Conservation (phyloP, 2,888 invertebrate genomes). For the Epinotia ramella region DNA sequence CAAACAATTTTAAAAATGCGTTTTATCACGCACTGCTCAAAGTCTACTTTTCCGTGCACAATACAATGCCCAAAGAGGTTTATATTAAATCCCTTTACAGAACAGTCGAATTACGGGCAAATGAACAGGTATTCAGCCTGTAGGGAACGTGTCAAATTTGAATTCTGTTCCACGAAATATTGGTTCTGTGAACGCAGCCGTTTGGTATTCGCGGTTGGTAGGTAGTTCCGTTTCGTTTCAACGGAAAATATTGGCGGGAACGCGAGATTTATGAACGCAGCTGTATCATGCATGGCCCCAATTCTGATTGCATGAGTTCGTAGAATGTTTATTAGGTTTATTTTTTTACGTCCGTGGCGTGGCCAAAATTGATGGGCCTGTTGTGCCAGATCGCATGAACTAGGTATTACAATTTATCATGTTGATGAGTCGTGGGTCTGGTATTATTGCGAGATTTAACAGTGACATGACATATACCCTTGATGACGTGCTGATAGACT, state of each 20-base stretch:
- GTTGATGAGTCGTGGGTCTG: no score
- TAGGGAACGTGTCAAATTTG: conserved; percentile 1
- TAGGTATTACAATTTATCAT: no score
- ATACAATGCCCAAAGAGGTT: background rate
- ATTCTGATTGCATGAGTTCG: conserved; percentile 1
- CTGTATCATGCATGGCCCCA: background rate
- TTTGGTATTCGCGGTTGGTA: conserved; percentile 6
- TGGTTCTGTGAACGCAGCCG: conserved; percentile 1
- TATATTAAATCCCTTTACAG: no score
- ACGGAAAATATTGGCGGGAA: conserved; percentile 2
- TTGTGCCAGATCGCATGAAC: no score
- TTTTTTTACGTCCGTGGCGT: background rate
- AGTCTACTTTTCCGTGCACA: background rate
- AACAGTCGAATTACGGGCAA: background rate
- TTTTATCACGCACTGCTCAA: background rate
- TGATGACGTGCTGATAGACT: no score
- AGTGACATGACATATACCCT: no score
- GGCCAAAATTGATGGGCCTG: background rate
- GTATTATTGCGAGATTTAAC: no score
- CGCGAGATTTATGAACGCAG: background rate
- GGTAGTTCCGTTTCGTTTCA: background rate
- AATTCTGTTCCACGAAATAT: conserved; percentile 4
- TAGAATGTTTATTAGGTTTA: background rate
- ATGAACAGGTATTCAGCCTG: conserved; percentile 7
- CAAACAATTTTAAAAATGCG: background rate